Percentiles rank a stretch among this genome's conserved stretches.
Evolutionary conservation across 2,888 invertebrate species (phyloP).

Genomic region (Pheosia tremula): DNA sequence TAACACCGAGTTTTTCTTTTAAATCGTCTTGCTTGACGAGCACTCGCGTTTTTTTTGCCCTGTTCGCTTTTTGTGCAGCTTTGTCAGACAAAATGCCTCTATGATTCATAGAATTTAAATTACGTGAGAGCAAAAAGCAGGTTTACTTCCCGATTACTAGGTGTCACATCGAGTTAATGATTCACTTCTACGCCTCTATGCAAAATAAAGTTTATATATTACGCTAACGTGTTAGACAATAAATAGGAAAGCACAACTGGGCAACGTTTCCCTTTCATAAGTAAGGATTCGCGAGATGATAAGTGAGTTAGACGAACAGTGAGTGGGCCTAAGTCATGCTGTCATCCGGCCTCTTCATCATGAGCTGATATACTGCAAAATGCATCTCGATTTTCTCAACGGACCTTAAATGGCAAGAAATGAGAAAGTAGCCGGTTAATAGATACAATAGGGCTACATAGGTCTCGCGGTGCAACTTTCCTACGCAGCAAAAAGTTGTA

Average conservation of each 20-base stretch:
- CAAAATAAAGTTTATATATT: too few species aligned
- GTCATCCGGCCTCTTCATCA: slow-evolving; percentile 59
- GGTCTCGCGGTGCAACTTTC: slow-evolving; percentile 75
- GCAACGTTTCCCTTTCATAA: slow-evolving; percentile 1
- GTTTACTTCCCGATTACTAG: not conserved
- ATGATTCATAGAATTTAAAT: slow-evolving; percentile 26
- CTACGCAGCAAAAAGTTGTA: slow-evolving; percentile 71
- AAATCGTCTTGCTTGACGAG: slow-evolving; percentile 53
- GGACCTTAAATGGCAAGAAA: slow-evolving; percentile 79
- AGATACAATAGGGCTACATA: slow-evolving; percentile 83
- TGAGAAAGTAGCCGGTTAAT: slow-evolving; percentile 81
- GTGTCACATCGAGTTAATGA: not conserved
- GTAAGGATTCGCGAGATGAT: slow-evolving; percentile 22
- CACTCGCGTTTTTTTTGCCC: slow-evolving; percentile 35
- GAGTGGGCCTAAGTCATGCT: slow-evolving; percentile 51
- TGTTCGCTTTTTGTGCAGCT: slow-evolving; percentile 15
- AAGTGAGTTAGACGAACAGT: slow-evolving; percentile 40
- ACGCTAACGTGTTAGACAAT: too few species aligned
- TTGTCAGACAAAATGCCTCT: slow-evolving; percentile 21
- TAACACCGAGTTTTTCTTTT: slow-evolving; percentile 61
- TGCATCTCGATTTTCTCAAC: slow-evolving; percentile 78
- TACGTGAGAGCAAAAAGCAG: slow-evolving; percentile 9
- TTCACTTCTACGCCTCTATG: too few species aligned
- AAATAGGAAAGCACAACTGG: too few species aligned
- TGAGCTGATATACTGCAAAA: slow-evolving; percentile 60